These are phyloP conservation scores for Sorex maritimensis DNA, from an alignment of 2,797 vertebrate genomes.

Conservation along the genomic window DNA sequence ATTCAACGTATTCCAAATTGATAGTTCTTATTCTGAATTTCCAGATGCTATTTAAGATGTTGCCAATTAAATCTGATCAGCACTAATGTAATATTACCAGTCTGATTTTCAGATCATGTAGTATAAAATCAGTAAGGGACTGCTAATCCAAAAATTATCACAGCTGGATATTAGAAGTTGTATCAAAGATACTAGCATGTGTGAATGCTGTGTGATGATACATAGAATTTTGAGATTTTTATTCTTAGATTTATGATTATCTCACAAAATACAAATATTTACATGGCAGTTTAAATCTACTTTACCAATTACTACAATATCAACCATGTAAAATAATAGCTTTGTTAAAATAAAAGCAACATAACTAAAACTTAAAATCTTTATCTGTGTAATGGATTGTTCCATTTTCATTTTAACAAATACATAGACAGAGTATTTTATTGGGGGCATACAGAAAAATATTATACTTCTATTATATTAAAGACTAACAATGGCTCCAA, in stretches of 20 bases:
- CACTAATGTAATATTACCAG: constrained; percentile 59
- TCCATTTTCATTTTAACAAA: background rate
- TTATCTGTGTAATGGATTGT: background rate
- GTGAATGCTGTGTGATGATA: constrained; percentile 8
- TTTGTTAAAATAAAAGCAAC: background rate
- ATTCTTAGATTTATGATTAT: background rate
- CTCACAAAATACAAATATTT: constrained; percentile 27
- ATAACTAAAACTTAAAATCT: background rate
- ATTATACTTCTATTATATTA: background rate
- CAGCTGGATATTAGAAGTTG: constrained; percentile 50
- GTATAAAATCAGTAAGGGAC: constrained; percentile 72
- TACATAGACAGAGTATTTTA: too few species aligned
- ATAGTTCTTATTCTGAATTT: constrained; percentile 47
- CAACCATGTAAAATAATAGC: background rate
- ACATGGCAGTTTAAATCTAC: background rate
- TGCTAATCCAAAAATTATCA: constrained; percentile 70
- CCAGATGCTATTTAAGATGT: constrained; percentile 65
- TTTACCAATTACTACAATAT: background rate
- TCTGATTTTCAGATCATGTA: constrained; percentile 73
- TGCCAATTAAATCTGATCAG: constrained; percentile 74
- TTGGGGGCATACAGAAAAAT: background rate
- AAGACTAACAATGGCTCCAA: background rate
- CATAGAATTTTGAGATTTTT: background rate
- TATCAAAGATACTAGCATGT: constrained; percentile 29
- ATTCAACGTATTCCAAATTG: constrained; percentile 62